Evolutionary conservation across 2,797 vertebrate genomes (phyloP).

Genomic region (Poecilia gillii): DNA sequence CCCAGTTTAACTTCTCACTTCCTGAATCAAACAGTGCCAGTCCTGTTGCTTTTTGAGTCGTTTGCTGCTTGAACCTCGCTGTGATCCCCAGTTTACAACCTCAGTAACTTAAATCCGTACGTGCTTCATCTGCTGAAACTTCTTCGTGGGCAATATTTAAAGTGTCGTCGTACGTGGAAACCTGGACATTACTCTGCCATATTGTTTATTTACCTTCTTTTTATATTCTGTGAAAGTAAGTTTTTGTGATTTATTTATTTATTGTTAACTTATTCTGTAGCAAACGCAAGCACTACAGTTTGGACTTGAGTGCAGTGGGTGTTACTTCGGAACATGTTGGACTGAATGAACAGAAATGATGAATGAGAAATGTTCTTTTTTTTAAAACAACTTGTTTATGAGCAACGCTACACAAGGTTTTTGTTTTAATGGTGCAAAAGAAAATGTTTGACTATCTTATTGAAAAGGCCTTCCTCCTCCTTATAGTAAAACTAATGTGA

Average conservation of each 20-base stretch:
- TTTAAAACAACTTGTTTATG: conserved; percentile 28
- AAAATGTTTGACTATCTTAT: conserved; percentile 41
- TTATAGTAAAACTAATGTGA: conserved; percentile 15
- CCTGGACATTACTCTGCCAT: conserved; percentile 22
- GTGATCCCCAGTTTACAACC: conserved; percentile 7
- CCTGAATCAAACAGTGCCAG: not conserved
- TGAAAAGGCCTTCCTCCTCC: conserved; percentile 7
- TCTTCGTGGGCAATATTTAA: conserved; percentile 16
- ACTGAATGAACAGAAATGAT: not conserved
- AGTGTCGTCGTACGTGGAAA: conserved; percentile 27
- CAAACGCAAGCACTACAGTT: conserved; percentile 36
- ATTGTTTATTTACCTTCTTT: conserved; percentile 11
- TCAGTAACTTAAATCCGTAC: conserved; percentile 29
- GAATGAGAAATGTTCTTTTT: conserved; percentile 21
- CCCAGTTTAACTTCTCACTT: not conserved
- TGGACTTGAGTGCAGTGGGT: conserved; percentile 8
- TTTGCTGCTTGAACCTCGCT: not conserved
- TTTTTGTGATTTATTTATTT: conserved; percentile 65
- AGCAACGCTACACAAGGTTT: not conserved
- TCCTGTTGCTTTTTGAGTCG: not conserved
- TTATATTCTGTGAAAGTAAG: conserved; percentile 24
- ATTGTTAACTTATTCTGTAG: conserved; percentile 74
- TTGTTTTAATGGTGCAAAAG: conserved; percentile 17
- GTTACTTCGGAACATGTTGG: not conserved
- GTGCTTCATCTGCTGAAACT: conserved; percentile 40